Conservation (phyloP, 2,888 invertebrate species). For the Tanytarsus gracilentus region DNA sequence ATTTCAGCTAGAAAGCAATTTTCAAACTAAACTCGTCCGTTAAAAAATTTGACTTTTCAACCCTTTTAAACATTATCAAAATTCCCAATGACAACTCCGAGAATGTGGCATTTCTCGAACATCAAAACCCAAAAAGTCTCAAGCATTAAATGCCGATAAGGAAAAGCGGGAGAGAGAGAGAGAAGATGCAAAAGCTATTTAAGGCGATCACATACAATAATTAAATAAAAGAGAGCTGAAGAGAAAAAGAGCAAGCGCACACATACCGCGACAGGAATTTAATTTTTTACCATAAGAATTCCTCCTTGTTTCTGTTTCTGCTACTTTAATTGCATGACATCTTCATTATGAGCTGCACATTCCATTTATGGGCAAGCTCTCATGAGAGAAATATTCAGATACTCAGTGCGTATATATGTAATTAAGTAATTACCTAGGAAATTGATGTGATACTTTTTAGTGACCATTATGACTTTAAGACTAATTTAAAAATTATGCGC, state of each 20-base stretch:
- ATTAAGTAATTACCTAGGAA: constrained; percentile 24
- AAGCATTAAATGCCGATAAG: not conserved
- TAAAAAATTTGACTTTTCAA: too few species aligned
- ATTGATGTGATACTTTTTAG: not conserved
- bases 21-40: too few species aligned
- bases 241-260: not conserved
- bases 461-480: not conserved
- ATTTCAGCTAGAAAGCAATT: too few species aligned
- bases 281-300: not conserved
- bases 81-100: too few species aligned
- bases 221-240: constrained; percentile 16
- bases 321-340: constrained; percentile 19
- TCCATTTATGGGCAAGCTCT: too few species aligned
- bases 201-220: constrained; percentile 19
- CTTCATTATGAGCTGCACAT: constrained; percentile 11
- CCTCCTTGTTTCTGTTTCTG: not conserved
- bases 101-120: too few species aligned
- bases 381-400: not conserved
- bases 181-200: constrained; percentile 1
- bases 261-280: constrained; percentile 24
- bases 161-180: not conserved
- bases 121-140: too few species aligned
- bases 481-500: not conserved
- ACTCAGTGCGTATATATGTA: constrained; percentile 12
- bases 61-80: too few species aligned